A percentile compares a stretch with the other conserved stretches of the same genome.
These are phyloP conservation scores for Cynaeus angustus DNA, from an alignment of 2,888 invertebrate genomes.

Conservation along the genomic window DNA sequence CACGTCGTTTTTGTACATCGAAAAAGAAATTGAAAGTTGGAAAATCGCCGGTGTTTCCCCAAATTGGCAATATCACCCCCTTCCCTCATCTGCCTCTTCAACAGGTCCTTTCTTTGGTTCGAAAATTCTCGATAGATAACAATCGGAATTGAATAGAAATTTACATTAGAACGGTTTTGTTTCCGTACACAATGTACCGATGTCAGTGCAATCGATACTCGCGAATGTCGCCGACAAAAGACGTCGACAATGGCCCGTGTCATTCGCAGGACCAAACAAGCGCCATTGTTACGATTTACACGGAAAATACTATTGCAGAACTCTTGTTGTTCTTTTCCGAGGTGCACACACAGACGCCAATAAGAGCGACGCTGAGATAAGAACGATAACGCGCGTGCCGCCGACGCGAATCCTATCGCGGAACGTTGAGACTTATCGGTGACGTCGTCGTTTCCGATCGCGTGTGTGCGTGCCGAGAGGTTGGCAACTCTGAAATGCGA, in stretches of 20 bases:
- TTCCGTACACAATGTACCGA: conserved; percentile 56
- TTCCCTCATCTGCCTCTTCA: conserved; percentile 23
- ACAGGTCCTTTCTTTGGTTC: conserved; percentile 50
- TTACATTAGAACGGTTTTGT: conserved; percentile 58
- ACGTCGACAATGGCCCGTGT: conserved; percentile 65
- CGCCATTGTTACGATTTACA: conserved; percentile 60
- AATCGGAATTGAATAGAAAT: conserved; percentile 51
- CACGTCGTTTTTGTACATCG: too few species aligned
- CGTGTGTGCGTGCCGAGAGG: neutral
- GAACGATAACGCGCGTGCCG: conserved; percentile 39
- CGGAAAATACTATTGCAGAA: conserved; percentile 58
- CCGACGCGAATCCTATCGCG: conserved; percentile 34
- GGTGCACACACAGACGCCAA: conserved; percentile 23
- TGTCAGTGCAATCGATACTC: conserved; percentile 59
- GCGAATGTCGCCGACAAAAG: conserved; percentile 63
- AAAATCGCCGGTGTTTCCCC: too few species aligned
- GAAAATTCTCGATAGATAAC: conserved; percentile 52
- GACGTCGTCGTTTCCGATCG: conserved; percentile 5
- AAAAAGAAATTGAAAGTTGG: too few species aligned
- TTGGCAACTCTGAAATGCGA: neutral
- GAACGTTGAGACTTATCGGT: conserved; percentile 52
- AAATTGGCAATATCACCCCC: too few species aligned
- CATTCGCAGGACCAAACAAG: conserved; percentile 66
- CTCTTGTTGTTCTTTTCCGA: conserved; percentile 59
- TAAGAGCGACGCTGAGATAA: conserved; percentile 31